These are phyloP conservation scores for Eupithecia abbreviata DNA, from an alignment of 2,888 invertebrate species.

Conservation along the genomic window DNA sequence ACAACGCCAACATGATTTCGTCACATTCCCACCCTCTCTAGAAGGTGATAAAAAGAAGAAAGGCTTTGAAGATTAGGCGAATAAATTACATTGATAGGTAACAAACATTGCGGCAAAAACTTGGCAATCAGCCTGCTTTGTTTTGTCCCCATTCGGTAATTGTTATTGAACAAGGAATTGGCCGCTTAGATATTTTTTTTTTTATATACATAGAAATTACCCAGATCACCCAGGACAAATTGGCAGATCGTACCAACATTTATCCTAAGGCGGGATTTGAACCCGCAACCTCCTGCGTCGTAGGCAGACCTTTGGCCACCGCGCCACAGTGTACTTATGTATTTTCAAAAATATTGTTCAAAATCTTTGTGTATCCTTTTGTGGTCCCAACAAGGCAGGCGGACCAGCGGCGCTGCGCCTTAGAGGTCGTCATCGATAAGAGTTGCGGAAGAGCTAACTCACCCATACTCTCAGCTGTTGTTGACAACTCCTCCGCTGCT, in stretches of 20 bases:
- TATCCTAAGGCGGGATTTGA: too few species aligned
- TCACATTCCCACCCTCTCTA: not conserved
- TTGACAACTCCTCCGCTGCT: conserved; percentile 41
- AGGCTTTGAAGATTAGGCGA: not conserved
- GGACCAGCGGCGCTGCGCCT: too few species aligned
- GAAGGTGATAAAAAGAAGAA: not conserved
- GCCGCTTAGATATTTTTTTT: not conserved
- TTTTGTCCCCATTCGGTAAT: conserved; percentile 12
- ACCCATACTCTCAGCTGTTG: conserved; percentile 35
- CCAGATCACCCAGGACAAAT: too few species aligned
- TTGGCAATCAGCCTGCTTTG: conserved; percentile 11
- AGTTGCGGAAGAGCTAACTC: conserved; percentile 7
- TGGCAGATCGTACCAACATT: too few species aligned
- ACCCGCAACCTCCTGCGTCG: too few species aligned
- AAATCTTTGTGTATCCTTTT: too few species aligned
- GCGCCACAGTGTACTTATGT: too few species aligned
- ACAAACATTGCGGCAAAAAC: conserved; percentile 7
- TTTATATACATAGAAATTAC: too few species aligned
- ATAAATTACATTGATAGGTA: not conserved
- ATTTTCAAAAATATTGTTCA: too few species aligned
- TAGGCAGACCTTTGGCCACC: too few species aligned
- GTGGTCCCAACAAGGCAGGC: too few species aligned
- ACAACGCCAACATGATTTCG: not conserved
- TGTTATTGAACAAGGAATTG: conserved; percentile 8
- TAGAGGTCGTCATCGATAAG: not conserved